Percentiles rank a stretch among this genome's conserved stretches.
Conservation (phyloP, 2,888 invertebrate species). For the Habroteleia sp. region DNA sequence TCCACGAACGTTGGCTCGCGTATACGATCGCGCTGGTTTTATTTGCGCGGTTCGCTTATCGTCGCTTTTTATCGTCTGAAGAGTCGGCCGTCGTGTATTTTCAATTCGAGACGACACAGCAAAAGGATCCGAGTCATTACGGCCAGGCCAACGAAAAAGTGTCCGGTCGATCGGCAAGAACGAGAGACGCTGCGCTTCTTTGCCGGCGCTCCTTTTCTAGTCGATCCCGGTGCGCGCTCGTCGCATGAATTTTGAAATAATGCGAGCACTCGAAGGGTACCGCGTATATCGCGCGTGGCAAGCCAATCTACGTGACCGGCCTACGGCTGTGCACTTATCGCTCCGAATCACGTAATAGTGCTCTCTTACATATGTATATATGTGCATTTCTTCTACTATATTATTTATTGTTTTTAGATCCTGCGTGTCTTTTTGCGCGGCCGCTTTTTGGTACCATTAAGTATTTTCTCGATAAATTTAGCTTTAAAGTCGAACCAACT, state of each 20-base stretch:
- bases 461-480: conserved; percentile 14
- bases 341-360: conserved; percentile 52
- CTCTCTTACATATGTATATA: conserved; percentile 42
- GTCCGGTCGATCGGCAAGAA: conserved; percentile 59
- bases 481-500: neutral
- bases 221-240: conserved; percentile 56
- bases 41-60: conserved; percentile 59
- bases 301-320: conserved; percentile 60
- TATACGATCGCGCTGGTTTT: conserved; percentile 32
- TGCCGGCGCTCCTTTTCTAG: conserved; percentile 46
- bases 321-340: conserved; percentile 51
- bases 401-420: conserved; percentile 45
- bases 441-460: conserved; percentile 18
- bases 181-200: conserved; percentile 48
- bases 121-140: conserved; percentile 63
- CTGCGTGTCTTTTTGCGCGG: conserved; percentile 15
- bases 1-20: conserved; percentile 45
- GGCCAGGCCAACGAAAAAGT: conserved; percentile 54
- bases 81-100: conserved; percentile 56
- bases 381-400: conserved; percentile 19
- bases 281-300: conserved; percentile 63
- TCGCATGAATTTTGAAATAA: conserved; percentile 74
- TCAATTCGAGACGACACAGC: conserved; percentile 60
- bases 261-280: conserved; percentile 69
- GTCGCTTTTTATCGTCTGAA: conserved; percentile 56